These are phyloP conservation scores for Amazonetta brasiliensis DNA, from an alignment of 2,797 vertebrate species.

Conservation along the genomic window DNA sequence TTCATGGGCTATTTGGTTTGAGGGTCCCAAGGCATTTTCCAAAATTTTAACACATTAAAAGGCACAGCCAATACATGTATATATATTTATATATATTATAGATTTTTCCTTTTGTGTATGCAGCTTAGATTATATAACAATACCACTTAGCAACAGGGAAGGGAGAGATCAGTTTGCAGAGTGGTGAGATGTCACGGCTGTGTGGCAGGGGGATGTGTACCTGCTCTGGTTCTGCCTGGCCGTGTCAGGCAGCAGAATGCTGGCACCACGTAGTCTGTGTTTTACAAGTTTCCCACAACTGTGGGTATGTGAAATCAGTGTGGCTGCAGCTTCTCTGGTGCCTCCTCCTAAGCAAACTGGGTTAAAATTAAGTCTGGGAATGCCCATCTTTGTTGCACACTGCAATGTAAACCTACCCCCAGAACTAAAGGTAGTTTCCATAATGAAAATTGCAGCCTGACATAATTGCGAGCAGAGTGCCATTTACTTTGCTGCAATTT, in stretches of 20 bases:
- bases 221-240: not conserved
- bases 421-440: not conserved
- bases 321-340: not conserved
- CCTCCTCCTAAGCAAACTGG: not conserved
- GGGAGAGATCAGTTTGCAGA: not conserved
- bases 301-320: not conserved
- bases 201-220: not conserved
- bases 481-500: not conserved
- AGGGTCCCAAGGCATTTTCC: constrained; percentile 21
- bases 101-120: not conserved
- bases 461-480: not conserved
- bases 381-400: not conserved
- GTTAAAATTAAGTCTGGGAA: not conserved
- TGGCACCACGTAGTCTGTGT: not conserved
- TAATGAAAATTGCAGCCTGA: not conserved
- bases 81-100: not conserved
- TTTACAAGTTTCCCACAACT: not conserved
- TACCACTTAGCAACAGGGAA: not conserved
- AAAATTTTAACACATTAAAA: constrained; percentile 23
- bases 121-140: not conserved
- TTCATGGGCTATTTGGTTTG: constrained; percentile 22
- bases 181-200: not conserved
- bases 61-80: not conserved
- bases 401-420: not conserved
- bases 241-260: not conserved